A percentile compares a stretch with the other conserved stretches of the same genome.
These are phyloP conservation scores for Cichlasoma orientale DNA, from an alignment of 2,797 vertebrate species.

Conservation along the genomic window DNA sequence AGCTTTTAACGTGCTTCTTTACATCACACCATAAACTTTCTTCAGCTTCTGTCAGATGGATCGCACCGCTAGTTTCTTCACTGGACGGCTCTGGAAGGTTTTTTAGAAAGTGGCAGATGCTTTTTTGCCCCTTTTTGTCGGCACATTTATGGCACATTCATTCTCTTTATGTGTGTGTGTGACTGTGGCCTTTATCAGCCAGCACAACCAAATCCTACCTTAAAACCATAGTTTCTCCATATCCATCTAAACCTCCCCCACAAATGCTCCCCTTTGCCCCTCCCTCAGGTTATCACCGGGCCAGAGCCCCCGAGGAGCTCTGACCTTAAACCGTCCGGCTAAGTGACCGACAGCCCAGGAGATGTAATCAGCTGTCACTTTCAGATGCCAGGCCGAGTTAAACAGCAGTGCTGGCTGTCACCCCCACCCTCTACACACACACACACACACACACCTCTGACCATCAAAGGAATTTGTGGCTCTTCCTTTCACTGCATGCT, in stretches of 20 bases:
- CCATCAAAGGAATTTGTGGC: constrained; percentile 56
- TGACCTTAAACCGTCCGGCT: constrained; percentile 7
- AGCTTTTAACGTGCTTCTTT: background rate
- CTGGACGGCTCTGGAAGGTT: background rate
- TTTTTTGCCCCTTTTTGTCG: constrained; percentile 20
- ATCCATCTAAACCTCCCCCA: background rate
- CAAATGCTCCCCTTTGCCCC: background rate
- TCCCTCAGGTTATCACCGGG: constrained; percentile 27
- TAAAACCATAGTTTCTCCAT: background rate
- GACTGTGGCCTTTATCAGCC: constrained; percentile 36
- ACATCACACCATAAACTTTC: constrained; percentile 21
- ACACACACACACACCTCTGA: background rate
- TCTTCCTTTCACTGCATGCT: constrained; percentile 47
- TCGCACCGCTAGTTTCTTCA: constrained; percentile 22
- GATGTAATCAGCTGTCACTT: constrained; percentile 44
- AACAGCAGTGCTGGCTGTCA: constrained; percentile 17
- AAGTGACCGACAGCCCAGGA: constrained; percentile 12
- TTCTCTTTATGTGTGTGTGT: constrained; percentile 41
- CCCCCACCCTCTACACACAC: background rate
- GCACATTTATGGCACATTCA: constrained; percentile 17
- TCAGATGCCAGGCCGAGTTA: constrained; percentile 24
- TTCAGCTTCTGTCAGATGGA: constrained; percentile 45
- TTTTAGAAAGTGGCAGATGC: constrained; percentile 28
- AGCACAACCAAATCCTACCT: constrained; percentile 38
- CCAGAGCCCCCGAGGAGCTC: constrained; percentile 9